Base-by-base conservation (phyloP, 2,113 vertebrate species). In the Connochaetes taurinus region DNA sequence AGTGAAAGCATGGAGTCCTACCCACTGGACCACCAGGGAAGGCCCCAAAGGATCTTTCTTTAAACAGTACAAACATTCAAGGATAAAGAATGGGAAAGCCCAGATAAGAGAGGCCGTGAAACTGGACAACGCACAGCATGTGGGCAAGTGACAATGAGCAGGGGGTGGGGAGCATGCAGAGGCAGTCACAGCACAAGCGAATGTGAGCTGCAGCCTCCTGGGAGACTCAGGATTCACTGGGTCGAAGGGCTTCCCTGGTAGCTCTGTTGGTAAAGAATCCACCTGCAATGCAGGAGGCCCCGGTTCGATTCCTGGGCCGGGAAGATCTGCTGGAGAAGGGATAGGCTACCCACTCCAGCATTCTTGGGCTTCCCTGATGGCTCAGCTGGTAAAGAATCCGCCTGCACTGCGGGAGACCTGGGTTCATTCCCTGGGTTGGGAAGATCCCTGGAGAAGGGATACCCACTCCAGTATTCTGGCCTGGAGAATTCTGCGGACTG, bases 121-220 rank as follows among this genome's bases (percentile, higher is more conserved):
- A 19, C 7, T 7, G 21, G 21, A 12, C 0, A 2, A 52, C 0
- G 7, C 43, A 15, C 11, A 6, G 53, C 14, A 25, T 1, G n/a
- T 11, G 31, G 40, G 17, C 92, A 3, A 15, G 10, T 6, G 23
- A 55, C 29, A 36, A 5, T 2, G 13, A 21, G 12, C 2, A 0
- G 36, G 2, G 7, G 47, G 9, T 13, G 15, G 53, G n/a, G 74
- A 31, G 2, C 3, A 2, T 1, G 0, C 12, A 76, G 15, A 15
- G 45, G 29, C 23, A 12, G 5, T 45, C 71, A 33, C 40, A 3
- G 17, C n/a, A 25, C 5, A 16, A 58, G 27, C 1, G 1, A 31
- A 52, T 5, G 0, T 0, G 0, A 82, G 62, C 57, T 13, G 29
- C 29, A 76, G 64, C 25, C 36, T 36, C 47, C 78, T 1, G 15